Conservation (phyloP, 2,797 vertebrate genomes). For the Melopsittacus undulatus region DNA sequence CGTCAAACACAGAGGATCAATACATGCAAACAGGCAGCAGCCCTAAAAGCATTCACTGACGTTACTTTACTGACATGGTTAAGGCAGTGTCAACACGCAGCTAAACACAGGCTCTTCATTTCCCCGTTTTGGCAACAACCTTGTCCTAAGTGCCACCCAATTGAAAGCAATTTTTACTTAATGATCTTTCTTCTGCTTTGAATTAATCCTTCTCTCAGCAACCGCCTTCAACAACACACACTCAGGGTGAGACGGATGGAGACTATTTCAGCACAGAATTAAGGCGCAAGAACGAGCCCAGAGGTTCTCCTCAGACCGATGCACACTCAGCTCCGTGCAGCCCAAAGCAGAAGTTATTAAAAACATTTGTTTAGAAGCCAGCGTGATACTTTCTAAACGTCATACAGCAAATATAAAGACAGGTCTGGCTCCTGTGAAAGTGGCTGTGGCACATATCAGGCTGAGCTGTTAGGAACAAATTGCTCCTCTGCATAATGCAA, state of each 20-base stretch:
- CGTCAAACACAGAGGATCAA: neutral
- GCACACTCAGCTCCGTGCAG: neutral
- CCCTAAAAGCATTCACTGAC: neutral
- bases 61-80: neutral
- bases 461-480: neutral
- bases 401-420: neutral
- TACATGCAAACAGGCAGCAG: neutral
- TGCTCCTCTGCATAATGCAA: neutral
- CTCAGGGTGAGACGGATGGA: rapidly evolving
- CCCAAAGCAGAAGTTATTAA: neutral
- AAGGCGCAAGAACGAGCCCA: neutral
- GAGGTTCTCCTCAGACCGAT: neutral
- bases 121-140: neutral
- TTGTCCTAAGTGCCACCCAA: neutral
- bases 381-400: neutral
- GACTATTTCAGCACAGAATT: neutral
- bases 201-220: conserved; percentile 27
- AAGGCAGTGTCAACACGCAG: neutral
- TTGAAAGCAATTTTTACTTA: neutral
- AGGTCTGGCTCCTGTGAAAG: conserved; percentile 10
- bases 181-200: neutral
- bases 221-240: conserved; percentile 17
- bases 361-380: neutral
- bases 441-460: neutral
- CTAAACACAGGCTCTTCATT: neutral